Evolutionary conservation across 2,113 vertebrate species (phyloP).

Genomic region (Oryzias woworae): DNA sequence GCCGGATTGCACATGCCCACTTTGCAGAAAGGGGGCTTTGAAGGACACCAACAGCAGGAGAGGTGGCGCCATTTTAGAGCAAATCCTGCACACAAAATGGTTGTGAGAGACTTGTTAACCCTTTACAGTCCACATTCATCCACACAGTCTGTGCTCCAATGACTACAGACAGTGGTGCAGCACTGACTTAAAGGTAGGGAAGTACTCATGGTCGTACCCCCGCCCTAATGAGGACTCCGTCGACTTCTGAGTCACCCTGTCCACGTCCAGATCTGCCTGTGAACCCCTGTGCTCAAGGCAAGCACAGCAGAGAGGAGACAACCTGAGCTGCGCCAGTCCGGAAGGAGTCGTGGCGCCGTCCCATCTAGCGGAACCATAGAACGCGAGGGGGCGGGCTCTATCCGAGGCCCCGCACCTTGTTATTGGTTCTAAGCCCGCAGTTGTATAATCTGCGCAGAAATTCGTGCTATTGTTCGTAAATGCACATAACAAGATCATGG

Average conservation of each 20-base stretch:
- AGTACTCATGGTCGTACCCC: background rate
- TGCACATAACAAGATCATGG: slow-evolving; percentile 46
- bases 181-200: background rate
- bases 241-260: background rate
- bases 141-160: background rate
- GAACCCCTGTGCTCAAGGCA: slow-evolving; percentile 2
- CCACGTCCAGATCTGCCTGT: background rate
- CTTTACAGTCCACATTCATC: slow-evolving; percentile 31
- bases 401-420: slow-evolving; percentile 8
- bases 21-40: background rate
- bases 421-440: slow-evolving; percentile 48
- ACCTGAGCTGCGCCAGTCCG: slow-evolving; percentile 31
- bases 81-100: slow-evolving; percentile 59
- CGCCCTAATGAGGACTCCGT: slow-evolving; percentile 11
- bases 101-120: slow-evolving; percentile 55
- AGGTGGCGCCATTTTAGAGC: slow-evolving; percentile 62
- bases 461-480: slow-evolving; percentile 62
- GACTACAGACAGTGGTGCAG: background rate
- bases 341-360: slow-evolving; percentile 40
- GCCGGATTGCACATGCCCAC: background rate
- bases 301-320: slow-evolving; percentile 33
- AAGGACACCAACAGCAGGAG: slow-evolving; percentile 1
- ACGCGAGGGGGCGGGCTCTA: slow-evolving; percentile 54
- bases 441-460: slow-evolving; percentile 42
- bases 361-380: slow-evolving; percentile 30